A percentile compares a stretch with the other conserved stretches of the same genome.
phyloP scores from a whole-genome alignment of 2,113 vertebrate species.

The Dasyprocta punctata region DNA sequence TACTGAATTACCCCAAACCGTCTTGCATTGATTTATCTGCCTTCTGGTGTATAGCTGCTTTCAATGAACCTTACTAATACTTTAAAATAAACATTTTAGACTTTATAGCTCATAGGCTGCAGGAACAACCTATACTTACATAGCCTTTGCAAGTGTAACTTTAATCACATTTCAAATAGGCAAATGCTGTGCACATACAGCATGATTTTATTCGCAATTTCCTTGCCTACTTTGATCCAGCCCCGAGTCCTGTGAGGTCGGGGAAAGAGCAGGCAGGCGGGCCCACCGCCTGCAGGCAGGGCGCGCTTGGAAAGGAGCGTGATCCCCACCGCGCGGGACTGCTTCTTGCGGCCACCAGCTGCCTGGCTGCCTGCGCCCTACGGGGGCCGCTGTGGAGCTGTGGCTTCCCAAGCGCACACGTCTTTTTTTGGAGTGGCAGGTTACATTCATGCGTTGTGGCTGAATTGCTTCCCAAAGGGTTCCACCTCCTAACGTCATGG shows the following conservation, averaged over 20 bases:
- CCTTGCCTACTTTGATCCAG: not conserved
- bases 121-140: not conserved
- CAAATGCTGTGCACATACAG: not conserved
- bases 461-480: not conserved
- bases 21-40: slow-evolving; percentile 10
- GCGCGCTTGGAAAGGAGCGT: not conserved
- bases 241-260: not conserved
- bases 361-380: not conserved
- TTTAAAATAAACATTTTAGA: slow-evolving; percentile 10
- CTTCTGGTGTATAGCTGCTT: not conserved
- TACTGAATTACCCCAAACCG: not conserved
- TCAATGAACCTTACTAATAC: not conserved
- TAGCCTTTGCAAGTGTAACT: not conserved
- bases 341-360: not conserved
- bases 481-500: not conserved
- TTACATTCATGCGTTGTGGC: not conserved
- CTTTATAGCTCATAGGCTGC: not conserved
- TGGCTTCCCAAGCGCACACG: not conserved
- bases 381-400: not conserved
- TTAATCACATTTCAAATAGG: not conserved
- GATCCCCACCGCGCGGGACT: too few relatives aligned
- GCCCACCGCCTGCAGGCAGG: not conserved
- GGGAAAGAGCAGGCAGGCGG: not conserved
- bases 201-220: slow-evolving; percentile 59
- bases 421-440: not conserved